Percentiles rank a stretch among this genome's conserved stretches.
Evolutionary conservation across 2,888 invertebrate species (phyloP).

Genomic region (Osedax frankpressi): DNA sequence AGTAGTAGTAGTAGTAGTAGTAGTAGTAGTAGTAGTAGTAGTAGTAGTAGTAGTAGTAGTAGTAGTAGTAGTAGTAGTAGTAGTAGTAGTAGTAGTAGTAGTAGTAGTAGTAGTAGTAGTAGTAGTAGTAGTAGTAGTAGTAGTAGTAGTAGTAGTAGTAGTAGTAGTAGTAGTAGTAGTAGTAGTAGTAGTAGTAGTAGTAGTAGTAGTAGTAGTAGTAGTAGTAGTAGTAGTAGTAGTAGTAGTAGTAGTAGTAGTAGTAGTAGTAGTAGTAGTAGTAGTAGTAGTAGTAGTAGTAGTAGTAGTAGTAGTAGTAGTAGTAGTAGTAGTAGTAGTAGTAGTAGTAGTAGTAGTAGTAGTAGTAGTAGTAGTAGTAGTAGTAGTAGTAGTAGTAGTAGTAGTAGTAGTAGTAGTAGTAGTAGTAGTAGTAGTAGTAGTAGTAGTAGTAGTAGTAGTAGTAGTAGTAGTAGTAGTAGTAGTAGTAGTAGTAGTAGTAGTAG

Average conservation of each 20-base stretch:
- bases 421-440: conserved; percentile 19
- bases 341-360: not conserved
- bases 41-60: conserved; percentile 16
- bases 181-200: not conserved
- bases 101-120: not conserved
- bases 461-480: conserved; percentile 18
- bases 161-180: not conserved
- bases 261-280: conserved; percentile 9
- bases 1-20: conserved; percentile 7
- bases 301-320: not conserved
- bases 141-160: conserved; percentile 16
- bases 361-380: conserved; percentile 12
- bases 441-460: conserved; percentile 18
- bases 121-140: conserved; percentile 12
- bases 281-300: not conserved
- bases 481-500: conserved; percentile 15
- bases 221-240: not conserved
- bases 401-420: conserved; percentile 13
- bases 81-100: not conserved
- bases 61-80: conserved; percentile 13
- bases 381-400: conserved; percentile 21
- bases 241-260: conserved; percentile 18
- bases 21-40: not conserved
- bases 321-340: not conserved
- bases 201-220: not conserved